phyloP scores from a whole-genome alignment of 2,113 vertebrate species.

The Marmota monax region DNA sequence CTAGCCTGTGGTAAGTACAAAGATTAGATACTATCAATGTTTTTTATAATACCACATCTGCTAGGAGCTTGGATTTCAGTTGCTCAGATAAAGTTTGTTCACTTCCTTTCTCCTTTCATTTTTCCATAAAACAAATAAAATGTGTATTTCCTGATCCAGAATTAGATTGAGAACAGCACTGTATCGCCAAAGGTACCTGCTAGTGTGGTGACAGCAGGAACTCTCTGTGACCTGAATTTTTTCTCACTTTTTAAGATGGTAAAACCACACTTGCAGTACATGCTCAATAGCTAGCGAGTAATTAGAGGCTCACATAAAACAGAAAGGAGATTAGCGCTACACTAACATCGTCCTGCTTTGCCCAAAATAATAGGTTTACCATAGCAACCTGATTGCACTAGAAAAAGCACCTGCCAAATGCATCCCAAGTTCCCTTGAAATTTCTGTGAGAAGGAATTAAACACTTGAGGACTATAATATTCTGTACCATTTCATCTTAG shows the following conservation, averaged over 20 bases:
- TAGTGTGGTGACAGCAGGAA: slow-evolving; percentile 51
- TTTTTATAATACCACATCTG: not conserved
- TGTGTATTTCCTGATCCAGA: slow-evolving; percentile 10
- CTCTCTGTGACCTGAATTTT: slow-evolving; percentile 33
- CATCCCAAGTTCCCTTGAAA: slow-evolving; percentile 79
- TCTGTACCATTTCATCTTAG: slow-evolving; percentile 63
- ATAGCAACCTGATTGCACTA: slow-evolving; percentile 87
- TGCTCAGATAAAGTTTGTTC: not conserved
- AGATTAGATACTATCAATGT: not conserved
- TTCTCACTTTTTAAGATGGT: slow-evolving; percentile 62
- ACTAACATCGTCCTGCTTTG: slow-evolving; percentile 78
- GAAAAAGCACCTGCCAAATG: slow-evolving; percentile 77
- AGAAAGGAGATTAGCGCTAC: slow-evolving; percentile 82
- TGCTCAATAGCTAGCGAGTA: slow-evolving; percentile 74
- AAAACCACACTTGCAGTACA: slow-evolving; percentile 71
- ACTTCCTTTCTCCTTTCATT: not conserved
- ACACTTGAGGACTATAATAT: slow-evolving; percentile 70
- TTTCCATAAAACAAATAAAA: slow-evolving; percentile 10
- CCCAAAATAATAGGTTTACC: slow-evolving; percentile 86
- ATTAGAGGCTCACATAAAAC: slow-evolving; percentile 83
- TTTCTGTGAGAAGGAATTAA: slow-evolving; percentile 83
- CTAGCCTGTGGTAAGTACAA: not conserved
- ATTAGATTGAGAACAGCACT: not conserved
- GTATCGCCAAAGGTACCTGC: not conserved
- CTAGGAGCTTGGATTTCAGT: not conserved